These are phyloP conservation scores for Theodoxus fluviatilis DNA, from an alignment of 2,888 invertebrate species.

Conservation along the genomic window DNA sequence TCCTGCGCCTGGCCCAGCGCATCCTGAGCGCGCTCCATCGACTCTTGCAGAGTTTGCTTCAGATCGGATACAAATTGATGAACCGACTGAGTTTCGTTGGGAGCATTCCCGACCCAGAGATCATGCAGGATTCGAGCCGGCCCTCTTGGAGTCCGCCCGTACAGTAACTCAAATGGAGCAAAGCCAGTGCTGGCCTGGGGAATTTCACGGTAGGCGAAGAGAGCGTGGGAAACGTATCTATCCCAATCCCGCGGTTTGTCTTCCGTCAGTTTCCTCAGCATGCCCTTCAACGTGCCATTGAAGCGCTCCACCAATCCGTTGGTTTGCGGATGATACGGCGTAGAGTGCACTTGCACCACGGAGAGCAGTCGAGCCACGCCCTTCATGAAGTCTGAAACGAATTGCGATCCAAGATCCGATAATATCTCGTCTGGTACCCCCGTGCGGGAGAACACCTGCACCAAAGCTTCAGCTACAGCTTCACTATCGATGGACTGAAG, in stretches of 20 bases:
- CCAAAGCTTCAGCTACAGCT: constrained; percentile 36
- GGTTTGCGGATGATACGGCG: constrained; percentile 16
- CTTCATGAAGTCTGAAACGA: constrained; percentile 31
- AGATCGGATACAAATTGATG: constrained; percentile 38
- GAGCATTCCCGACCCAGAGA: constrained; percentile 31
- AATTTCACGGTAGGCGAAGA: constrained; percentile 25
- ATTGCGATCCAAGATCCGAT: constrained; percentile 38
- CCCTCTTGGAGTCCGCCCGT: constrained; percentile 32
- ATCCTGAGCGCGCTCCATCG: constrained; percentile 31
- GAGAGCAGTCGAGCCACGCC: too few relatives aligned
- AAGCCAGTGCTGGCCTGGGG: constrained; percentile 23
- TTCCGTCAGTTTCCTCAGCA: constrained; percentile 31
- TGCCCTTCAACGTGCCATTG: constrained; percentile 31
- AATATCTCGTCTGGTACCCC: constrained; percentile 35
- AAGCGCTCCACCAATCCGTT: constrained; percentile 17
- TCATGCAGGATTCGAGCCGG: constrained; percentile 31
- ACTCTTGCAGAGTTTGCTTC: constrained; percentile 32
- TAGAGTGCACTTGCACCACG: not conserved
- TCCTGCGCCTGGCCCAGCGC: constrained; percentile 23
- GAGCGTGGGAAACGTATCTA: constrained; percentile 27
- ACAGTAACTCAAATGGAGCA: constrained; percentile 37
- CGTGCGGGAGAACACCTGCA: constrained; percentile 30
- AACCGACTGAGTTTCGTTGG: constrained; percentile 28
- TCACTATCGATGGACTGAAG: constrained; percentile 31
- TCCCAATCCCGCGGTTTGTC: constrained; percentile 38